Evolutionary conservation across 2,888 invertebrate species (phyloP).

Genomic region (Zygothrica quintamaculata): DNA sequence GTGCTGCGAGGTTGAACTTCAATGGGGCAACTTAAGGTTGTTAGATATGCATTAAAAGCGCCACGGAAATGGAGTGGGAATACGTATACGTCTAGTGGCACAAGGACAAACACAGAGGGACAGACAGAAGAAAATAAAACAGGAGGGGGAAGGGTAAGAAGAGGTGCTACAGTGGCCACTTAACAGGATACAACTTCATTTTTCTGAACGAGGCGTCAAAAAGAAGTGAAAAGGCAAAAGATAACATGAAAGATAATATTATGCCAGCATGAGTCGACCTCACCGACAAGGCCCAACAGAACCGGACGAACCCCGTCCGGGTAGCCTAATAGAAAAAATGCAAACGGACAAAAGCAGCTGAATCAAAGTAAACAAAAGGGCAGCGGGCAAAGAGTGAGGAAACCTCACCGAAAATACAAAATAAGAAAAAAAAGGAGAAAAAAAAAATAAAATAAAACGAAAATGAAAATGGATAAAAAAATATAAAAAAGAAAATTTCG

Average conservation of each 20-base stretch:
- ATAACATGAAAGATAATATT: constrained; percentile 77
- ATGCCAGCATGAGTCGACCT: constrained; percentile 50
- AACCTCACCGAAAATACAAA: constrained; percentile 28
- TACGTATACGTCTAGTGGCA: constrained; percentile 2
- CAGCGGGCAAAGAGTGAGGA: constrained; percentile 26
- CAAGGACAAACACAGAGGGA: neutral
- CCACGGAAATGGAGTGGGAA: constrained; percentile 43
- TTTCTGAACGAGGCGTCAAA: constrained; percentile 60
- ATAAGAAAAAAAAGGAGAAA: constrained; percentile 8
- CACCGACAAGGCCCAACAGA: constrained; percentile 15
- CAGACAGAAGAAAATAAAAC: neutral
- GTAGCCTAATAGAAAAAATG: constrained; percentile 57
- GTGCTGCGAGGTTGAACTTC: constrained; percentile 55
- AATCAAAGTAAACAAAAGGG: constrained; percentile 50
- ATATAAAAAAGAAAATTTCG: neutral
- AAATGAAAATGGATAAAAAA: constrained; percentile 4
- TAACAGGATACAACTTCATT: constrained; percentile 74
- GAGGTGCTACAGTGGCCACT: constrained; percentile 49
- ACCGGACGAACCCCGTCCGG: constrained; percentile 9
- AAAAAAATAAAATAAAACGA: neutral
- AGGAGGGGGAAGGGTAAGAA: neutral
- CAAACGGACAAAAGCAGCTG: constrained; percentile 46
- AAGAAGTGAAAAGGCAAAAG: constrained; percentile 68
- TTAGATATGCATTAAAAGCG: constrained; percentile 75
- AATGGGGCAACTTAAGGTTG: constrained; percentile 64